Base-by-base conservation (phyloP, 2,113 vertebrate genomes). In the Shinisaurus crocodilurus region DNA sequence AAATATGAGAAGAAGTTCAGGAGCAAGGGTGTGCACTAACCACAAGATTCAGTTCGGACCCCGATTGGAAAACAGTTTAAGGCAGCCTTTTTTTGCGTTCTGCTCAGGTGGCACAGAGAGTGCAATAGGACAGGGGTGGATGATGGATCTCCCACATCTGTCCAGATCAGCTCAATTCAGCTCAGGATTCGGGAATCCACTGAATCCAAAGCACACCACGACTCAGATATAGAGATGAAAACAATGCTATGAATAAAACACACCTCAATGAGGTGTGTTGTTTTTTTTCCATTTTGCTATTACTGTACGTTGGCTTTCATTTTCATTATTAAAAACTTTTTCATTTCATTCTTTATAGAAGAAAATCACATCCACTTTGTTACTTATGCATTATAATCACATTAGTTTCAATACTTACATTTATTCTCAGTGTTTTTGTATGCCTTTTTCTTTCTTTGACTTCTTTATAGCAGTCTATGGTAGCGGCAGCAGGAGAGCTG, bases 231-330 rank as follows among this genome's bases (percentile, higher is more conserved):
- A 34, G 81, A 60, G 57, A 69, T 15, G 20, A 79, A 93, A 92
- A 89, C 90, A 84, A 91, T 76, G 87, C 67, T 43, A 92, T 88
- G 45, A 95, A 95, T 93, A 94, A 90, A 86, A 13, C 34, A 94
- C 83, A 50, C 2, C 48, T 54, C 69, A 16, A n/a, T 23, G 23
- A 72, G 43, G 7, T 29, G 54, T 37, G 5, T 54, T 63, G 5
- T n/a, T 9, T 15, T 20, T n/a, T 23, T 6, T 1, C n/a, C 32
- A 15, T 18, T 72, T 86, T 50, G 7, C 10, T 54, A 37, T 50
- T 85, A 34, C 13, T 54, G 54, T 54, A 54, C 8, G 50, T 72
- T n/a, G 13, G 50, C 2, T 50, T 70, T 85, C 18, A 18, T 34
- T 80, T 57, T 37, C 32, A 81, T 48, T 50, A 63, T 83, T 40